phyloP scores from a whole-genome alignment of 37 sponge, comb jelly and placozoan species.

The Tethya wilhelma region DNA sequence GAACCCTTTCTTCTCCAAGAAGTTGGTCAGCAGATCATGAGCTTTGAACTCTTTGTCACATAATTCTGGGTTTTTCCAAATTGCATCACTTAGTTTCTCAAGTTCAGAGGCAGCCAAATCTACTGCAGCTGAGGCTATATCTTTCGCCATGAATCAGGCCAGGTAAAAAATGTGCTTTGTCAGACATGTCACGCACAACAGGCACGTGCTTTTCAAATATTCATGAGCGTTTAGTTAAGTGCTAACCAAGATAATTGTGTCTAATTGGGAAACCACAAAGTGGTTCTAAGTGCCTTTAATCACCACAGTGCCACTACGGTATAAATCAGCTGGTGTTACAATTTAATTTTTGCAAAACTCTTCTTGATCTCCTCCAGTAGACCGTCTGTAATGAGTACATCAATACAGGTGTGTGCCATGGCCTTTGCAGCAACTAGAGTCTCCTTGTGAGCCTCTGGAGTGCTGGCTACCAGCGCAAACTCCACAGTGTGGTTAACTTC shows the following conservation, averaged over 20 bases:
- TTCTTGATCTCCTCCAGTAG: conserved; percentile 49
- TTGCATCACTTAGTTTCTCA: conserved; percentile 46
- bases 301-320: too few relatives aligned
- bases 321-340: too few relatives aligned
- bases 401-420: conserved; percentile 75
- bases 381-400: conserved; percentile 59
- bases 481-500: conserved; percentile 74
- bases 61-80: conserved; percentile 80
- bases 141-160: too few relatives aligned
- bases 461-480: conserved; percentile 71
- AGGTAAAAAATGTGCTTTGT: too few relatives aligned
- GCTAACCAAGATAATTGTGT: too few relatives aligned
- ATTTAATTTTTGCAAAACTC: too few relatives aligned
- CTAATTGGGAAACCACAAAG: too few relatives aligned
- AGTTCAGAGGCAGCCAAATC: conserved; percentile 4
- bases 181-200: too few relatives aligned
- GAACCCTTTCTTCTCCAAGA: conserved; percentile 81
- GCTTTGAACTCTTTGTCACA: conserved; percentile 77
- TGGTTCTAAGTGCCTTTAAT: too few relatives aligned
- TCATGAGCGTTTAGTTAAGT: too few relatives aligned
- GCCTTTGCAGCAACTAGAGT: conserved; percentile 79
- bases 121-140: conserved; percentile 7
- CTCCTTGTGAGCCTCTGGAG: conserved; percentile 44
- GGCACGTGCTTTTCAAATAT: too few relatives aligned
- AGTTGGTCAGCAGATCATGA: conserved; percentile 58